A percentile compares a stretch with the other conserved stretches of the same genome.
Evolutionary conservation across 1,140 invertebrate genomes (phyloP).

Genomic region (Leptonema lineaticorne): DNA sequence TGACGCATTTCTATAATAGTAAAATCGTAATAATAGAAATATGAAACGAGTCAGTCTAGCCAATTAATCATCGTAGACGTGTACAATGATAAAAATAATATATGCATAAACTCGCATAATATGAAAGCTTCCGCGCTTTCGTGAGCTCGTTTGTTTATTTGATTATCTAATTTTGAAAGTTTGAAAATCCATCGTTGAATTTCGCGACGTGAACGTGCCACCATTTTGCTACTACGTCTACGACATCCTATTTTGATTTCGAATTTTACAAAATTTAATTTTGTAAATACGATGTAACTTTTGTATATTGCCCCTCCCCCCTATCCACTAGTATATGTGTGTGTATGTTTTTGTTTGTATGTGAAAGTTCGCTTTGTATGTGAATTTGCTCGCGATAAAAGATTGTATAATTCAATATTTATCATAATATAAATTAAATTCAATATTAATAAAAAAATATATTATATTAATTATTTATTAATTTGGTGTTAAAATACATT

Average conservation of each 20-base stretch:
- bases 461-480: too few species aligned
- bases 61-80: too few species aligned
- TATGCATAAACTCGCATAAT: background rate
- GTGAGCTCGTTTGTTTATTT: conserved; percentile 9
- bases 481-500: too few species aligned
- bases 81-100: too few species aligned
- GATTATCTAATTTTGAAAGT: conserved; percentile 9
- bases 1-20: too few species aligned
- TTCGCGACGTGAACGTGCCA: background rate
- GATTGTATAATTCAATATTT: background rate
- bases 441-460: too few species aligned
- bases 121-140: background rate
- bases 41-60: too few species aligned
- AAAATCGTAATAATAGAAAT: too few species aligned
- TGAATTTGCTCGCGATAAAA: background rate
- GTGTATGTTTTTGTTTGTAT: background rate
- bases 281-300: background rate
- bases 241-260: background rate
- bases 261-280: conserved; percentile 11
- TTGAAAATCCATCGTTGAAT: background rate
- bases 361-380: background rate
- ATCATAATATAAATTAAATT: too few species aligned
- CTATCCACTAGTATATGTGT: too few species aligned
- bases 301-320: too few species aligned
- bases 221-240: background rate